Percentiles rank a stretch among this genome's conserved stretches.
phyloP scores from a whole-genome alignment of 1,140 invertebrate species.

The Trigoniulus corallinus region DNA sequence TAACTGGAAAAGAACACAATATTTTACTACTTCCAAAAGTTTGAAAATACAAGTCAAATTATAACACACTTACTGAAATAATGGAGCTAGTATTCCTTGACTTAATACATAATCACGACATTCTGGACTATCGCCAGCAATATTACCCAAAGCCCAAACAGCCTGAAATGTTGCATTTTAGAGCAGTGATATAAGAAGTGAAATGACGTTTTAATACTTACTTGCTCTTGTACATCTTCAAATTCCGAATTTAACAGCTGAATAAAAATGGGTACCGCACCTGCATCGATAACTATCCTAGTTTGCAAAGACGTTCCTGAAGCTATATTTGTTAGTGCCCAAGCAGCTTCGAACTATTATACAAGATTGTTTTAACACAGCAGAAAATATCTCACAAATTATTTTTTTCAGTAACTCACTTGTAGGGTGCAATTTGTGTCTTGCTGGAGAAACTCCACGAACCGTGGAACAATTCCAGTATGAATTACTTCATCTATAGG shows the following conservation, averaged over 20 bases:
- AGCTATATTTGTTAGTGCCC: conserved; percentile 95
- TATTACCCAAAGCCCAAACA: conserved; percentile 92
- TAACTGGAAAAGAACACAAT: neutral
- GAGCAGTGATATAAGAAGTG: neutral
- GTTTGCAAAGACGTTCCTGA: conserved; percentile 92
- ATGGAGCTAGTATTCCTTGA: conserved; percentile 63
- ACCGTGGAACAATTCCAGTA: conserved; percentile 86
- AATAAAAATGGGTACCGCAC: conserved; percentile 85
- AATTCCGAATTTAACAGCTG: conserved; percentile 56
- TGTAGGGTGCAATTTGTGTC: conserved; percentile 66
- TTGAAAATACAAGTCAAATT: neutral
- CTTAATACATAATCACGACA: conserved; percentile 81
- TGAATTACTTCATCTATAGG: conserved; percentile 97
- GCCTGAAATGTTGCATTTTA: conserved; percentile 38
- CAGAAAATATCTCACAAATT: neutral
- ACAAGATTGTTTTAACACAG: neutral
- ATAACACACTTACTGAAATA: conserved; percentile 57
- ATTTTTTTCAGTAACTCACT: conserved; percentile 30
- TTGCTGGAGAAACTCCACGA: conserved; percentile 84
- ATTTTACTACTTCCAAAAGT: neutral
- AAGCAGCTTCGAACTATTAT: conserved; percentile 88
- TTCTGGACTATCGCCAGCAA: conserved; percentile 85
- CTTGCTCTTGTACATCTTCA: conserved; percentile 78
- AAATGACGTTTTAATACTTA: conserved; percentile 15
- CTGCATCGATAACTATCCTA: conserved; percentile 78